Conservation (phyloP, 2,797 vertebrate genomes). For the Rhynchonycteris naso region DNA sequence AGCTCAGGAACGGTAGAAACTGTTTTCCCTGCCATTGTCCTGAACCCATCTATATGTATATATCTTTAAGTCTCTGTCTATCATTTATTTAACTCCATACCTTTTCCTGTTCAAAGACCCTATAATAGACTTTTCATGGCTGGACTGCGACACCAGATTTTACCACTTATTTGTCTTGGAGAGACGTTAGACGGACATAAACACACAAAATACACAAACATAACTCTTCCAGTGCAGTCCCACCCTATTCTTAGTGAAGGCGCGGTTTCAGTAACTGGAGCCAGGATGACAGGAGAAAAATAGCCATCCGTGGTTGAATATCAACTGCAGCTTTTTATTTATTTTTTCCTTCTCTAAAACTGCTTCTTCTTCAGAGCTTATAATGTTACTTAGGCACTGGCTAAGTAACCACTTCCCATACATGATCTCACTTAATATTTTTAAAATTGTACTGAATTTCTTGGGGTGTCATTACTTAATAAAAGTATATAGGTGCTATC, state of each 20-base stretch:
- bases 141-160: too few relatives aligned
- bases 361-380: neutral
- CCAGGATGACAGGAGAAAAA: constrained; percentile 23
- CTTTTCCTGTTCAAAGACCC: too few relatives aligned
- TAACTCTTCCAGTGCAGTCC: neutral
- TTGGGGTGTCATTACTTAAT: neutral
- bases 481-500: neutral
- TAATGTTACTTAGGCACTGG: neutral
- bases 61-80: too few relatives aligned
- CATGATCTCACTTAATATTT: neutral
- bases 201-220: constrained; percentile 42
- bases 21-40: too few relatives aligned
- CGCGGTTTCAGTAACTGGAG: constrained; percentile 14
- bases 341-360: constrained; percentile 38
- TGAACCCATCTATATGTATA: too few relatives aligned
- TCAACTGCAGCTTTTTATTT: constrained; percentile 42
- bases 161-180: neutral
- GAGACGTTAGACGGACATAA: neutral
- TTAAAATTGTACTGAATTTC: neutral
- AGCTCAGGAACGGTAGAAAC: too few relatives aligned
- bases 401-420: constrained; percentile 26
- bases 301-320: neutral
- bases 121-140: too few relatives aligned
- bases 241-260: constrained; percentile 15
- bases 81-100: too few relatives aligned